Evolutionary conservation across 2,888 invertebrate genomes (phyloP).

Genomic region (Thumatha senex): DNA sequence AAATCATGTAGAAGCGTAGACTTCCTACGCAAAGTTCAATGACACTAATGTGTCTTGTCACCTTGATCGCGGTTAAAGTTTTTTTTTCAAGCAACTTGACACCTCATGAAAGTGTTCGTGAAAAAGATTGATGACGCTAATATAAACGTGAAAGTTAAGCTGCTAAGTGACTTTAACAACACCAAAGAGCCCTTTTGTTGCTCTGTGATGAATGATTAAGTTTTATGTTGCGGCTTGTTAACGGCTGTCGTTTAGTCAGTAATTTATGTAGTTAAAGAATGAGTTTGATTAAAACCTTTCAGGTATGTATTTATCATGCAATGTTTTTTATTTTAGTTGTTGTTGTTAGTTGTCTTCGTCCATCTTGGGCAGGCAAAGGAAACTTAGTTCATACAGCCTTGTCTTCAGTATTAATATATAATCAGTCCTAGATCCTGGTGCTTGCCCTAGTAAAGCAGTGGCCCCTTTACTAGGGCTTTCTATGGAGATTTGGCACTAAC

Average conservation of each 20-base stretch:
- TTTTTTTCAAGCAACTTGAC: slow-evolving; percentile 19
- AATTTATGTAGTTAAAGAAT: no score
- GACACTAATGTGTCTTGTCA: slow-evolving; percentile 13
- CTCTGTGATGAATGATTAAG: not conserved
- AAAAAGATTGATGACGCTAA: slow-evolving; percentile 37
- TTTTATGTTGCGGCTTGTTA: slow-evolving; percentile 1
- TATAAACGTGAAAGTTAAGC: slow-evolving; percentile 6
- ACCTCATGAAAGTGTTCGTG: slow-evolving; percentile 15
- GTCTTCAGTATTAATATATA: no score
- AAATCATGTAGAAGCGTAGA: not conserved
- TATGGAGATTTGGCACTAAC: no score
- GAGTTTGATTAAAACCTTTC: no score
- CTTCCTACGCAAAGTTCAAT: slow-evolving; percentile 11
- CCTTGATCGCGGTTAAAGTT: slow-evolving; percentile 9
- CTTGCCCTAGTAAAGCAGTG: no score
- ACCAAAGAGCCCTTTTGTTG: slow-evolving; percentile 5
- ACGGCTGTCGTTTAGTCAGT: not conserved
- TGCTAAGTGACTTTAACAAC: slow-evolving; percentile 10
- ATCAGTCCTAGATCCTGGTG: no score
- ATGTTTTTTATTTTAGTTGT: no score
- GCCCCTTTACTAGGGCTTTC: no score
- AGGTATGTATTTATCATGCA: no score
- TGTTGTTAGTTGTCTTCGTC: no score
- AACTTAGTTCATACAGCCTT: no score
- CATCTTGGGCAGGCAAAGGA: no score